A percentile compares a stretch with the other conserved stretches of the same genome.
Conservation (phyloP, 2,888 invertebrate genomes). For the Rhogogaster chlorosoma region DNA sequence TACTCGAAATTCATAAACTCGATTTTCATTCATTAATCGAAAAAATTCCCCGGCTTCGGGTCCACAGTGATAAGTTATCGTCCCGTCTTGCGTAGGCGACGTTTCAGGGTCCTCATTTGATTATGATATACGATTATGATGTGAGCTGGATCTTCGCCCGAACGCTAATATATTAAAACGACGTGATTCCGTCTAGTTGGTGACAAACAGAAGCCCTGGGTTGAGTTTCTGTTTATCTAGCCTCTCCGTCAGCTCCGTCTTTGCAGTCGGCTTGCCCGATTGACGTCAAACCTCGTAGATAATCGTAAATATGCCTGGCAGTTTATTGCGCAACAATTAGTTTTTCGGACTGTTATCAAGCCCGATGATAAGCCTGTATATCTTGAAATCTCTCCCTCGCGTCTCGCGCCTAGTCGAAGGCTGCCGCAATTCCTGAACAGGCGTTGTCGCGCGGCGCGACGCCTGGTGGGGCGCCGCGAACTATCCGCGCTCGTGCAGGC, state of each 20-base stretch:
- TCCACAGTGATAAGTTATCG: background rate
- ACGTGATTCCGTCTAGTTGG: background rate
- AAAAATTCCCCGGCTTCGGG: background rate
- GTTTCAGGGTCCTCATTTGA: background rate
- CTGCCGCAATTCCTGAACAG: constrained; percentile 38
- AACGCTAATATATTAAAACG: background rate
- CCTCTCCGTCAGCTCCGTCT: background rate
- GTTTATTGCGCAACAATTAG: constrained; percentile 64
- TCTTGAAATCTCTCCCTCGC: constrained; percentile 61
- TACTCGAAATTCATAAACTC: background rate
- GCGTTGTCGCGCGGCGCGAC: constrained; percentile 33
- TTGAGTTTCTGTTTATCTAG: background rate
- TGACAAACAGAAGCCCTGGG: background rate
- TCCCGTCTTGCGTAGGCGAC: background rate
- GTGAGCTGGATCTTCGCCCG: background rate
- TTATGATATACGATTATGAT: background rate
- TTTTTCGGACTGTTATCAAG: constrained; percentile 52
- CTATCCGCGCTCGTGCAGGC: background rate
- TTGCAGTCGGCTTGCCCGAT: constrained; percentile 47
- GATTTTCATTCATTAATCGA: too few relatives aligned
- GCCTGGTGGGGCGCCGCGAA: constrained; percentile 48
- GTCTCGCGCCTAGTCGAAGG: constrained; percentile 23
- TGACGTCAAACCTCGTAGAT: constrained; percentile 55
- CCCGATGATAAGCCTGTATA: constrained; percentile 50
- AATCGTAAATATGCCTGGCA: constrained; percentile 45